Evolutionary conservation across 1,140 invertebrate genomes (phyloP), one percentile per base, ranked within the genome.

Genomic region (Delia radicum): DNA sequence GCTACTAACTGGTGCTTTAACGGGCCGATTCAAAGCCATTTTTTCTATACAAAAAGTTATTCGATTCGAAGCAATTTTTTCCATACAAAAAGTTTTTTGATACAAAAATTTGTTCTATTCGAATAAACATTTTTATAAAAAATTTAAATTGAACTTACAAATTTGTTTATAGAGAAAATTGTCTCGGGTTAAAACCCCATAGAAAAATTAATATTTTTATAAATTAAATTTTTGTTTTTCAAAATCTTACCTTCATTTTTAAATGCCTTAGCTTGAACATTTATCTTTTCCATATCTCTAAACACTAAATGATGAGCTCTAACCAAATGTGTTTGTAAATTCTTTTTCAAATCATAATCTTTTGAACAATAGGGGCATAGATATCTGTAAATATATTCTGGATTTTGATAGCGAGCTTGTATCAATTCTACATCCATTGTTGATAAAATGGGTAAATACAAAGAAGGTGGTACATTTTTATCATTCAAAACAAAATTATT

Each of bases 311-410:
- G 7, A 28, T 73, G 72, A 28, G 48, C 37, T 18, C 27, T 28
- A 18, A 12, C 76, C 71, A 75, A 55, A 71, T 75, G 74, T 3
- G 6, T 21, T n/a, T 27, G 24, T 8, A 69, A 48, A 15, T 37
- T n/a, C 31, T n/a, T 21, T 31, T 75, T 75, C 2, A 55, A 26
- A 12, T 69, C 74, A 24, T 71, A 75, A 29, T 71, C 63, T 27
- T 42, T 33, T 21, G 27, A 27, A 61, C 74, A 75, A 29, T 75
- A 55, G 6, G 63, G 74, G 18, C 74, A 75, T 24, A 75, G 29
- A 65, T 65, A 75, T 48, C 24, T 31, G 24, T 18, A 75, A 46
- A 2, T 13, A 61, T 78, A 75, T 5, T 67, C 21, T 0, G 76
- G 75, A 73, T 81, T 73, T 2, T 62, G 27, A n/a, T 27, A 28